Evolutionary conservation across 1,140 invertebrate genomes (phyloP).

Genomic region (Drosophila busckii): DNA sequence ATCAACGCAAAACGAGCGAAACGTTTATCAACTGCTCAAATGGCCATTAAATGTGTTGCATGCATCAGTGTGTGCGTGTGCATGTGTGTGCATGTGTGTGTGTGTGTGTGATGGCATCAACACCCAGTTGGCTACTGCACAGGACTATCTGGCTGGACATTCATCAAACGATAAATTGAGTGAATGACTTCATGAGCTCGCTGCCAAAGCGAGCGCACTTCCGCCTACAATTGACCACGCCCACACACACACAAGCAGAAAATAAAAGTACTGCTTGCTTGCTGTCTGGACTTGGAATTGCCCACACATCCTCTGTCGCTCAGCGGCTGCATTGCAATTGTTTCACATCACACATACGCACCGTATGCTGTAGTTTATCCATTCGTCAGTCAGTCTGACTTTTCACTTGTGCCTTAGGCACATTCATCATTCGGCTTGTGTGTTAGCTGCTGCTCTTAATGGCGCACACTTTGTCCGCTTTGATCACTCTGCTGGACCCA

Average conservation of each 20-base stretch:
- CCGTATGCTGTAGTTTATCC: slow-evolving; percentile 5
- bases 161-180: slow-evolving; percentile 79
- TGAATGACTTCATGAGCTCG: slow-evolving; percentile 78
- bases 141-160: slow-evolving; percentile 75
- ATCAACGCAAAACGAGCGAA: slow-evolving; percentile 76
- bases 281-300: slow-evolving; percentile 77
- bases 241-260: slow-evolving; percentile 26
- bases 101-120: slow-evolving; percentile 26
- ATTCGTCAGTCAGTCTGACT: slow-evolving; percentile 21
- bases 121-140: slow-evolving; percentile 23
- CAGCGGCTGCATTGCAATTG: slow-evolving; percentile 48
- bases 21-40: slow-evolving; percentile 79
- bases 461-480: slow-evolving; percentile 72
- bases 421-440: slow-evolving; percentile 67
- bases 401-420: slow-evolving; percentile 51
- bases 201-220: slow-evolving; percentile 67
- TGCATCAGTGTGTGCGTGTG: slow-evolving; percentile 10
- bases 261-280: slow-evolving; percentile 20
- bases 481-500: slow-evolving; percentile 47
- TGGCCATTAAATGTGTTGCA: slow-evolving; percentile 77
- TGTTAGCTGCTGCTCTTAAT: slow-evolving; percentile 77
- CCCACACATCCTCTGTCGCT: slow-evolving; percentile 66
- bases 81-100: slow-evolving; percentile 15
- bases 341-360: slow-evolving; percentile 39
- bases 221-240: slow-evolving; percentile 61